Percentiles rank a stretch among this genome's conserved stretches.
Evolutionary conservation across 2,113 vertebrate species (phyloP).

Genomic region (Protomyctophum bolini): DNA sequence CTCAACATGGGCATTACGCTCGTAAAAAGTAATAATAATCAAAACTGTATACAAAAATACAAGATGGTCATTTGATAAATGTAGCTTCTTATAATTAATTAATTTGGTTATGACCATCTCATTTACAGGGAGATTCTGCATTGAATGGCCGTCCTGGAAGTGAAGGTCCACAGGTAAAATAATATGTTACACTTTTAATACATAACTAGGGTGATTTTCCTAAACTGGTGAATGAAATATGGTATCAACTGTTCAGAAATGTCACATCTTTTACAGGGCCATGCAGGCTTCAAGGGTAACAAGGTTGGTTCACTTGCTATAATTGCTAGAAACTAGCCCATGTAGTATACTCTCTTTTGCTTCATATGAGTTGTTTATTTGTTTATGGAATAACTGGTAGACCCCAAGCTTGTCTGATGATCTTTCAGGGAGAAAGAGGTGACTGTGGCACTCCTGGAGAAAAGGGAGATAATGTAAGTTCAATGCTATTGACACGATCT

Average conservation of each 20-base stretch:
- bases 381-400: neutral
- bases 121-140: constrained; percentile 80
- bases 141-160: constrained; percentile 79
- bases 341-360: neutral
- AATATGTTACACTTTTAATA: neutral
- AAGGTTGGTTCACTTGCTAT: constrained; percentile 81
- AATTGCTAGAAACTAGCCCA: too few relatives aligned
- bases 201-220: neutral
- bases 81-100: neutral
- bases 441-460: constrained; percentile 85
- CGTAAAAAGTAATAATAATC: too few relatives aligned
- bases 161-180: constrained; percentile 80
- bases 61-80: too few relatives aligned
- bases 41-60: too few relatives aligned
- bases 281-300: constrained; percentile 84
- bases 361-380: neutral
- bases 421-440: constrained; percentile 82
- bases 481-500: constrained; percentile 8
- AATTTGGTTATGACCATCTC: neutral
- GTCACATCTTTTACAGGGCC: constrained; percentile 75
- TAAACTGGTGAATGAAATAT: neutral
- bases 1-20: too few relatives aligned
- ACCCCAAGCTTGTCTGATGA: constrained; percentile 32
- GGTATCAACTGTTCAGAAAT: neutral
- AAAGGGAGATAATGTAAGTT: constrained; percentile 84